phyloP scores from a whole-genome alignment of 2,113 vertebrate genomes.

The Cromileptes altivelis region DNA sequence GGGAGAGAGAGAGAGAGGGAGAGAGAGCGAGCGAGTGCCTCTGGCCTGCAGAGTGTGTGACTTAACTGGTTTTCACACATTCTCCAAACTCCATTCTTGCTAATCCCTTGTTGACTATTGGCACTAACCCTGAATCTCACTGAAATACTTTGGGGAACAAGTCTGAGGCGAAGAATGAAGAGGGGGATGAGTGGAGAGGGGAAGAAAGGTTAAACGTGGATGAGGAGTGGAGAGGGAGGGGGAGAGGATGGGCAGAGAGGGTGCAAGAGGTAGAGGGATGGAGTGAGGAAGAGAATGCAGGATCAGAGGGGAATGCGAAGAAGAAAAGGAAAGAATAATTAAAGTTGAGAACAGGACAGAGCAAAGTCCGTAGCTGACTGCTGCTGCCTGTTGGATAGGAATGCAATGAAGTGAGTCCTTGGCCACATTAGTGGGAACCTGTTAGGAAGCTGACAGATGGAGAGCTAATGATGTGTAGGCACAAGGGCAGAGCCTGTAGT shows the following conservation, averaged over 20 bases:
- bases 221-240: neutral
- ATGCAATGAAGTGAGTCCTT: conserved; percentile 72
- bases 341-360: conserved; percentile 8
- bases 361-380: neutral
- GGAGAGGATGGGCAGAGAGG: neutral
- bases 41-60: conserved; percentile 38
- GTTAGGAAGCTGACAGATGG: conserved; percentile 81
- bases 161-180: conserved; percentile 19
- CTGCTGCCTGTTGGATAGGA: conserved; percentile 57
- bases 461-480: conserved; percentile 80
- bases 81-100: conserved; percentile 55
- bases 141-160: conserved; percentile 54
- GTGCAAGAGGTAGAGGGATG: conserved; percentile 3
- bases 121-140: conserved; percentile 57
- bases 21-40: neutral
- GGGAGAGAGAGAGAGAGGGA: conserved; percentile 55
- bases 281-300: neutral
- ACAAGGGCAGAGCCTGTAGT: conserved; percentile 72
- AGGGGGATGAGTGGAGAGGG: conserved; percentile 26
- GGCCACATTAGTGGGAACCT: conserved; percentile 77
- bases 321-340: neutral
- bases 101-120: conserved; percentile 72
- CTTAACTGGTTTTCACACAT: conserved; percentile 76
- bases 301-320: neutral
- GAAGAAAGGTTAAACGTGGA: conserved; percentile 51